Percentiles rank a stretch among this genome's conserved stretches.
These are phyloP conservation scores for Oreochromis grahami DNA, from an alignment of 2,797 vertebrate genomes.

Conservation along the genomic window DNA sequence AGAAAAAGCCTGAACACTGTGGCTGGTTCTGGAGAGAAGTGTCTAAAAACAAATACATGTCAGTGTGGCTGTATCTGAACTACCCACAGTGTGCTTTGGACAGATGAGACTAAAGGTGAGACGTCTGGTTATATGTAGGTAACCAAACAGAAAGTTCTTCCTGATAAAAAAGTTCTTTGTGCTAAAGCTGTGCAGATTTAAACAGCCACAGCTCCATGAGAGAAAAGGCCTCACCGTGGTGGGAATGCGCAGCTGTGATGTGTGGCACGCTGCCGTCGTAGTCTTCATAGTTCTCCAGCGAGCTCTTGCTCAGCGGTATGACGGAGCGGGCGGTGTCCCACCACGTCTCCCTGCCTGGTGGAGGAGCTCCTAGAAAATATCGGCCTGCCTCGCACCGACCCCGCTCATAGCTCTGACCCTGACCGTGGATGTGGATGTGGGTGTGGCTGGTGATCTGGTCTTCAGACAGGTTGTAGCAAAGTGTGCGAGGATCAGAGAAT, in stretches of 20 bases:
- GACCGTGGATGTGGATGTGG: conserved; percentile 72
- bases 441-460: conserved; percentile 61
- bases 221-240: conserved; percentile 82
- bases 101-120: background rate
- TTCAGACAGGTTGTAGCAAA: conserved; percentile 83
- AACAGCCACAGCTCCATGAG: background rate
- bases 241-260: conserved; percentile 84
- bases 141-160: background rate
- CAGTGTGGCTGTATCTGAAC: background rate
- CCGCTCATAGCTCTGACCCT: conserved; percentile 85
- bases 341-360: conserved; percentile 84
- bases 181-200: background rate
- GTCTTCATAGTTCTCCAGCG: conserved; percentile 83
- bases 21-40: background rate
- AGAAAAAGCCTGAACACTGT: background rate
- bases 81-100: background rate
- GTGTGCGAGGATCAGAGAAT: conserved; percentile 77
- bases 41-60: background rate
- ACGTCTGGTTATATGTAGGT: background rate
- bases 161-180: background rate
- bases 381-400: conserved; percentile 90
- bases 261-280: conserved; percentile 84
- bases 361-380: conserved; percentile 89
- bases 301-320: conserved; percentile 82
- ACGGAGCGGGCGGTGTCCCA: conserved; percentile 83